Evolutionary conservation across 2,888 invertebrate species (phyloP), one percentile per base, ranked within the genome.

Genomic region (Pimpla rufipes): DNA sequence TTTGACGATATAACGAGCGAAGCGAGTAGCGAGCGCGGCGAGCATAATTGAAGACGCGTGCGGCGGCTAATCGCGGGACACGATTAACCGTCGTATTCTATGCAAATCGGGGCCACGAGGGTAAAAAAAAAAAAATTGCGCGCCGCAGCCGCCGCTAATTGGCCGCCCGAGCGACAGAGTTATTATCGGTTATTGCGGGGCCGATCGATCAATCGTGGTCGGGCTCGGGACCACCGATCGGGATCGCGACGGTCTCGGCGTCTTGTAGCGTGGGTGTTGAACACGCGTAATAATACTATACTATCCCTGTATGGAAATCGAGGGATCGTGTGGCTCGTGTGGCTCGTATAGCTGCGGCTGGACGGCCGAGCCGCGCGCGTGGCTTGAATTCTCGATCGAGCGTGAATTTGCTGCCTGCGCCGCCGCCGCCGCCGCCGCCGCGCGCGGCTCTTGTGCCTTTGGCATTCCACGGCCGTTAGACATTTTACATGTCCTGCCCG

Each of bases 221-320:
- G 40, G 11, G 21, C 52, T 16, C 18, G 35, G 59, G 79, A 82
- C 78, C 79, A 79, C 70, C 75, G 50, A 29, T 16, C 18, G 35
- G 50, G 79, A 82, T 74, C 79, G 75, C 70, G 70, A 29, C 62
- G 47, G 18, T 66, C 45, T 16, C 29, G 52, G 70, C 66, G 76
- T 81, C 21, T 59, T 86, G 85, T 21, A 2, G 45, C 85, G 89
- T 89, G 88, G 88, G 87, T 86, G 88, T 86, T 79, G 83, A 88
- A 89, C 89, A 88, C 88, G 85, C 82, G 88, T 89, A 80, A 86
- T 85, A 81, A 87, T 83, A 81, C n/a, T n/a, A n/a, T n/a, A n/a
- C n/a, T n/a, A 85, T 78, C 85, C 84, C 79, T 71, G 82, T 85
- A 82, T 82, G 81, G 78, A 84, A 78, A 80, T 80, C 75, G 81